A percentile compares a stretch with the other conserved stretches of the same genome.
phyloP scores from a whole-genome alignment of 2,797 vertebrate species.

The Mallotus villosus region DNA sequence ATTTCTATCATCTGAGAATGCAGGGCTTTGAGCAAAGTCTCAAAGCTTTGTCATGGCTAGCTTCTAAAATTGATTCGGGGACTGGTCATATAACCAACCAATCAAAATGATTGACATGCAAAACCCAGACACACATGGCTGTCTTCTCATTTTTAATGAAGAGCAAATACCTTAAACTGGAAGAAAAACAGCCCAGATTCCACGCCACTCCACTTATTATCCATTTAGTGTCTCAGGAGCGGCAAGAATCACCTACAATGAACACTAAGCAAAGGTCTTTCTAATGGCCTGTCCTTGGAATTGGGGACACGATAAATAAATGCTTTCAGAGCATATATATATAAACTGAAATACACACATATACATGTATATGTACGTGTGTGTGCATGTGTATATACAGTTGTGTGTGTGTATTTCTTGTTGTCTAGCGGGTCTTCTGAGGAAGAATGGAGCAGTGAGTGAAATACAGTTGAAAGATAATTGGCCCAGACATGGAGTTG shows the following conservation, averaged over 20 bases:
- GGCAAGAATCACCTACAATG: not conserved
- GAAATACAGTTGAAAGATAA: constrained; percentile 7
- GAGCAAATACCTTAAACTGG: not conserved
- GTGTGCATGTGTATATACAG: too few relatives aligned
- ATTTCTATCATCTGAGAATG: not conserved
- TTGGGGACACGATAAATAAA: too few relatives aligned
- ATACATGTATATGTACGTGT: too few relatives aligned
- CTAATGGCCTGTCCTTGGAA: constrained; percentile 9
- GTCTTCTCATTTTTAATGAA: not conserved
- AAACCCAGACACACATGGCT: constrained; percentile 8
- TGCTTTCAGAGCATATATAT: too few relatives aligned
- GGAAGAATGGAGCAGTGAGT: constrained; percentile 1
- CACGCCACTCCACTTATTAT: not conserved
- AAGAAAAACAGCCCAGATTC: not conserved
- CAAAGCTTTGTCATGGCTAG: too few relatives aligned
- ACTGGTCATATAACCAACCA: not conserved
- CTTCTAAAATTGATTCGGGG: not conserved
- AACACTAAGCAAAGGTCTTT: not conserved
- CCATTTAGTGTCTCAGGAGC: constrained; percentile 2
- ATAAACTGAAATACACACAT: too few relatives aligned
- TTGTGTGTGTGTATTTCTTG: too few relatives aligned
- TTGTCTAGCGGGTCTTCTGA: not conserved
- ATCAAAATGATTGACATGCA: not conserved
- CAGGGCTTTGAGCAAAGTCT: not conserved
- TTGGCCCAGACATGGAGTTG: not conserved